Conservation (phyloP, 2,113 vertebrate genomes). For the Bufo gargarizans region DNA sequence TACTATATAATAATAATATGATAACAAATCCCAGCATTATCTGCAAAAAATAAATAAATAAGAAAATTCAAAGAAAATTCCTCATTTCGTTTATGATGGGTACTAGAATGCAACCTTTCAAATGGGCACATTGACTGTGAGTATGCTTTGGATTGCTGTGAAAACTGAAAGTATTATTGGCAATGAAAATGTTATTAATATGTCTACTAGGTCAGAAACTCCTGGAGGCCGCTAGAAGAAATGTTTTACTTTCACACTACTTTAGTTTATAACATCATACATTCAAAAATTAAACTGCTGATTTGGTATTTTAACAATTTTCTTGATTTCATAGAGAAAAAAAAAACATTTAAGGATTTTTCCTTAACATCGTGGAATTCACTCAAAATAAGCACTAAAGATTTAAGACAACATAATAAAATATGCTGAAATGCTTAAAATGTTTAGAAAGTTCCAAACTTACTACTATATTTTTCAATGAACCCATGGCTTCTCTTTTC, state of each 20-base stretch:
- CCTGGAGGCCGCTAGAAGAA: not conserved
- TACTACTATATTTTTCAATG: conserved; percentile 1
- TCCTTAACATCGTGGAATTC: conserved; percentile 16
- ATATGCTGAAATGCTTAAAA: not conserved
- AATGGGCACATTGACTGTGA: not conserved
- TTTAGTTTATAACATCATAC: conserved; percentile 10
- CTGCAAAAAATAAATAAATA: not conserved
- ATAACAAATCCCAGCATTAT: not conserved
- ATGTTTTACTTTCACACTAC: conserved; percentile 5
- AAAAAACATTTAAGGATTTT: not conserved
- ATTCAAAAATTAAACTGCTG: conserved; percentile 28
- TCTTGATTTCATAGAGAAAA: conserved; percentile 13
- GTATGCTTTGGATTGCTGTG: conserved; percentile 13
- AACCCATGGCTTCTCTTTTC: not conserved
- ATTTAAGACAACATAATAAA: conserved; percentile 23
- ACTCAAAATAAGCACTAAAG: conserved; percentile 32
- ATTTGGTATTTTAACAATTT: not conserved
- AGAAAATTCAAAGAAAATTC: not conserved
- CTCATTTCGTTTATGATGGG: not conserved
- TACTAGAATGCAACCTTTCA: not conserved
- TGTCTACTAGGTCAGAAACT: not conserved
- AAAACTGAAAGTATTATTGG: conserved; percentile 20
- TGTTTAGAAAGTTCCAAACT: not conserved
- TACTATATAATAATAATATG: no score
- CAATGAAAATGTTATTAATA: not conserved